Percentiles rank a stretch among this genome's conserved stretches.
Conservation (phyloP, 2,797 vertebrate species). For the Acestrorhynchus altus region DNA sequence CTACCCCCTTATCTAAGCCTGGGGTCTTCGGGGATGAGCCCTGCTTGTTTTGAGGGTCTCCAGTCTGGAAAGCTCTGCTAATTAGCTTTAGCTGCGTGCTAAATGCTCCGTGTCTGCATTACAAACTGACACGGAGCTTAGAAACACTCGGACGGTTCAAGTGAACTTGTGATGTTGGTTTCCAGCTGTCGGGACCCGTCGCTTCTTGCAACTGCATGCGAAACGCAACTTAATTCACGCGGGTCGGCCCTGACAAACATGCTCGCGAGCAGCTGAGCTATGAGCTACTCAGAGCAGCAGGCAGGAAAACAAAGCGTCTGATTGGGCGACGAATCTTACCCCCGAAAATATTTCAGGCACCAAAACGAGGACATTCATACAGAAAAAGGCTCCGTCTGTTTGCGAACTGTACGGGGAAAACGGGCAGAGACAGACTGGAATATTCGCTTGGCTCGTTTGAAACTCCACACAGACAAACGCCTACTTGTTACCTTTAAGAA, state of each 20-base stretch:
- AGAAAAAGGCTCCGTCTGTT: conserved; percentile 26
- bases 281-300: background rate
- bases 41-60: too few relatives aligned
- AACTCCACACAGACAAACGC: conserved; percentile 61
- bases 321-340: conserved; percentile 36
- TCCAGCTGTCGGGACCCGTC: background rate
- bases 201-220: too few relatives aligned
- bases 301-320: background rate
- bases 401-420: background rate
- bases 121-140: background rate
- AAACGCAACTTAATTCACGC: background rate
- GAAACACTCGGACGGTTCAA: background rate
- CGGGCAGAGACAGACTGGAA: conserved; percentile 4
- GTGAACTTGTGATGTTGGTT: background rate
- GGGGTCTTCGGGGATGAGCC: too few relatives aligned
- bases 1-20: too few relatives aligned
- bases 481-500: conserved; percentile 72
- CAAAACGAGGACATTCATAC: conserved; percentile 20
- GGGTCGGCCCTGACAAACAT: background rate
- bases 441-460: background rate
- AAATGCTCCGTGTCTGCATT: too few relatives aligned
- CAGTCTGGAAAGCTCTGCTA: too few relatives aligned
- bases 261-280: background rate
- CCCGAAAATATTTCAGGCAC: conserved; percentile 38
- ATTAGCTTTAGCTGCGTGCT: too few relatives aligned